phyloP scores from a whole-genome alignment of 2,113 vertebrate genomes.

The Ranitomeya variabilis region DNA sequence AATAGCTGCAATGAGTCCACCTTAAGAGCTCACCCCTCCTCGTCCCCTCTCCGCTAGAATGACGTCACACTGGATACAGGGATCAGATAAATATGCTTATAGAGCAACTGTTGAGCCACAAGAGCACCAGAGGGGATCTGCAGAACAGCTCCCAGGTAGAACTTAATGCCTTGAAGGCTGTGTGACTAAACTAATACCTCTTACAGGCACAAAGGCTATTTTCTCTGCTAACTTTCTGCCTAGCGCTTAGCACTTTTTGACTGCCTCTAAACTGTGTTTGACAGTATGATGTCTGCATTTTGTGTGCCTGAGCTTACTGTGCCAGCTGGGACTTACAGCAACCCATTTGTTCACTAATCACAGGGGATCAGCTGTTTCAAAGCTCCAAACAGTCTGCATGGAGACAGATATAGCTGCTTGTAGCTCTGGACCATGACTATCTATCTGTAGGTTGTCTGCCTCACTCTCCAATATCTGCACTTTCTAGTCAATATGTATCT shows the following conservation, averaged over 20 bases:
- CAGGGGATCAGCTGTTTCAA: constrained; percentile 47
- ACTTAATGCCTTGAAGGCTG: constrained; percentile 33
- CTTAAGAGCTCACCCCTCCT: neutral
- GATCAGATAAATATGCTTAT: constrained; percentile 57
- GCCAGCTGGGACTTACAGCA: constrained; percentile 54
- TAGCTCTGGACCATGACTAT: neutral
- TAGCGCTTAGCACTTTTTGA: constrained; percentile 26
- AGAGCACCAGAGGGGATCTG: constrained; percentile 48
- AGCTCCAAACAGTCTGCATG: neutral
- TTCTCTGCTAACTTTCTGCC: constrained; percentile 37
- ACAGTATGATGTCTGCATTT: constrained; percentile 43
- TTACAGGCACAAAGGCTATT: neutral
- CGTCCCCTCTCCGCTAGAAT: neutral
- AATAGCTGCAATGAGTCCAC: constrained; percentile 32
- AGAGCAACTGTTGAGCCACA: constrained; percentile 39
- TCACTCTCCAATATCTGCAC: neutral
- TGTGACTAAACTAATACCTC: constrained; percentile 45
- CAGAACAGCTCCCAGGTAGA: constrained; percentile 60
- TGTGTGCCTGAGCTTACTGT: constrained; percentile 41
- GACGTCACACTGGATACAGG: constrained; percentile 40
- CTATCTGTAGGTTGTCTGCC: neutral
- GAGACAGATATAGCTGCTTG: neutral
- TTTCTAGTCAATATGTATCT: neutral
- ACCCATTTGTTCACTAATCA: constrained; percentile 60
- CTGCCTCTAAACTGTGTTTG: constrained; percentile 42